A percentile compares a stretch with the other conserved stretches of the same genome.
These are phyloP conservation scores for Malurus splendens DNA, from an alignment of 2,797 vertebrate species.

Conservation along the genomic window DNA sequence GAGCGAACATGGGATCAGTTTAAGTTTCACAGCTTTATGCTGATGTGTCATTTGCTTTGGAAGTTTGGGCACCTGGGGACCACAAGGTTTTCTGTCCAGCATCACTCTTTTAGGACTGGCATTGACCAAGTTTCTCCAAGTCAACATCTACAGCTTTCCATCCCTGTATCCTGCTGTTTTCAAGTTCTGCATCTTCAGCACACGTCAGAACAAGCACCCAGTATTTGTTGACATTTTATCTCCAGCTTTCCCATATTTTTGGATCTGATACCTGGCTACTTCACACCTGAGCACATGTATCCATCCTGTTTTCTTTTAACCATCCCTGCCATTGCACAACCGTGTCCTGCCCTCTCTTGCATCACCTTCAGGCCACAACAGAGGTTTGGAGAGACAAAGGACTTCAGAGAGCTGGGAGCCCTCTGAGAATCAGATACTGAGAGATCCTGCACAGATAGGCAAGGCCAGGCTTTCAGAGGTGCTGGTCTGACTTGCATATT, in stretches of 20 bases:
- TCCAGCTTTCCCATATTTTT: conserved; percentile 20
- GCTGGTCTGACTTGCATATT: neutral
- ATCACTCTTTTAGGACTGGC: neutral
- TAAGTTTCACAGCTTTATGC: neutral
- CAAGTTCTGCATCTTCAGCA: neutral
- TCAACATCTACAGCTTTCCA: neutral
- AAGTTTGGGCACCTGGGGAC: neutral
- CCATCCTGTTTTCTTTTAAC: conserved; percentile 10
- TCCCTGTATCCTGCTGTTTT: neutral
- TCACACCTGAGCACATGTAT: neutral
- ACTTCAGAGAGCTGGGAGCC: conserved; percentile 8
- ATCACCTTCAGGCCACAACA: conserved; percentile 11
- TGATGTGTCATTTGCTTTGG: neutral
- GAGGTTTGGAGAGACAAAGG: conserved; percentile 8
- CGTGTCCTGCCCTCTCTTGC: conserved; percentile 23
- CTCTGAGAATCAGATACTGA: neutral
- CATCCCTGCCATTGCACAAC: conserved; percentile 7
- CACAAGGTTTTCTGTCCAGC: neutral
- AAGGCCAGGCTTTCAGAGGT: neutral
- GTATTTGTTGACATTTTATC: conserved; percentile 3
- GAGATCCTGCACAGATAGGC: conserved; percentile 25
- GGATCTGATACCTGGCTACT: conserved; percentile 20
- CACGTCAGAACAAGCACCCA: neutral
- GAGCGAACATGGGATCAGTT: neutral
- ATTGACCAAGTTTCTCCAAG: neutral